These are phyloP conservation scores for Gallinago media DNA, from an alignment of 2,113 vertebrate genomes.

Conservation along the genomic window DNA sequence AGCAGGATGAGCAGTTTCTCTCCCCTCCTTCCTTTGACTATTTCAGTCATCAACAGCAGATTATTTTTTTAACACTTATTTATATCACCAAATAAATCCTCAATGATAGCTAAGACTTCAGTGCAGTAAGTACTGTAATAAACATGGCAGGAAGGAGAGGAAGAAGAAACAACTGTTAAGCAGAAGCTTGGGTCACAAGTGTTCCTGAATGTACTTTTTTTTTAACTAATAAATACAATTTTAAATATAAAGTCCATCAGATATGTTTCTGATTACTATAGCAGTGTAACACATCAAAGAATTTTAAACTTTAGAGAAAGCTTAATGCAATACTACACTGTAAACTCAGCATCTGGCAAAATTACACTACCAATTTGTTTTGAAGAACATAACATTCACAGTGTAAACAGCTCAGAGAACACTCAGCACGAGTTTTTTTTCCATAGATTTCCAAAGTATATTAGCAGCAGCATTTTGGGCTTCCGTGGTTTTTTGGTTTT, in stretches of 20 bases:
- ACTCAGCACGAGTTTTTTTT: neutral
- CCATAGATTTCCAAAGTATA: neutral
- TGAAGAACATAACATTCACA: neutral
- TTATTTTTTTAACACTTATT: neutral
- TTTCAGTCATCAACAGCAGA: neutral
- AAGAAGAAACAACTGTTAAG: neutral
- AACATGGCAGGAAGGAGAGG: neutral
- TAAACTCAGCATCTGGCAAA: neutral
- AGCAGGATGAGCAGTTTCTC: neutral
- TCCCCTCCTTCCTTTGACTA: neutral
- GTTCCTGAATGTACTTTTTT: neutral
- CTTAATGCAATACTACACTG: neutral
- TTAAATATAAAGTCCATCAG: neutral
- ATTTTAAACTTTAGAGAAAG: neutral
- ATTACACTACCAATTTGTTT: neutral
- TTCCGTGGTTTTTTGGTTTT: neutral
- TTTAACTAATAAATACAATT: neutral
- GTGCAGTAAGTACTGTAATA: neutral
- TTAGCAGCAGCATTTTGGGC: neutral
- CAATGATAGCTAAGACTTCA: neutral
- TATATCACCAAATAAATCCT: neutral
- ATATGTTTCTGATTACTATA: neutral
- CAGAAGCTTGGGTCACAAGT: neutral
- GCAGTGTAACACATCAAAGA: neutral
- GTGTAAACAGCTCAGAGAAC: neutral